Evolutionary conservation across 2,888 invertebrate genomes (phyloP), one percentile per base, ranked within the genome.

Genomic region (Stenolophus ochropezus): DNA sequence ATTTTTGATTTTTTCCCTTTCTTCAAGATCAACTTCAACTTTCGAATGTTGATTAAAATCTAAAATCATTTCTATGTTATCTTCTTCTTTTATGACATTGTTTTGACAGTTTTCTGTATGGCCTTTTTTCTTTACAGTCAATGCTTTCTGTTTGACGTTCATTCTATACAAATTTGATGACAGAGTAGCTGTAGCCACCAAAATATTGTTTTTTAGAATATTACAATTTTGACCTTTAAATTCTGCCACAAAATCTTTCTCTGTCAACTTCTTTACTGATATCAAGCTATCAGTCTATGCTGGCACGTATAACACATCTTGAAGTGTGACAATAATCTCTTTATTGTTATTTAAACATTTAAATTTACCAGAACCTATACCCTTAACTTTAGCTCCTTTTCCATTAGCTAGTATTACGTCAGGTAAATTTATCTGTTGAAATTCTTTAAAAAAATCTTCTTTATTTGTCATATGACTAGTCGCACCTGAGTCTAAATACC

Each of bases 271-370:
- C 51, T 81, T 84, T 1, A 84, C 84, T 84, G 85, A 6, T 85
- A 33, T 42, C n/a, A 85, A 79, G 42, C 81, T 84, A 16, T 83
- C 84, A 16, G 82, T 80, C 0, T 84, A 53, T 8, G 82, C 20
- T 0, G 84, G 84, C 4, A 85, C 83, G 33, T 78, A 85, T 4
- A 85, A 74, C 0, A 84, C 84, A 21, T 85, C 82, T 5, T 79
- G 18, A 25, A 85, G 53, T 21, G 27, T 51, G 25, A 85, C 81
- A 53, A 74, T 33, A 6, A 78, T 61, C 14, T n/a, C n/a, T n/a
- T n/a, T n/a, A n/a, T n/a, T n/a, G n/a, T n/a, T n/a, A n/a, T n/a
- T n/a, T n/a, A n/a, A n/a, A n/a, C 82, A 84, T 5, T 71, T 5
- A 16, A 83, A 16, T 33, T 65, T 69, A 23, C 83, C 83, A 23